A percentile compares a stretch with the other conserved stretches of the same genome.
Conservation (phyloP, 1,140 invertebrate genomes). For the Samia ricini region DNA sequence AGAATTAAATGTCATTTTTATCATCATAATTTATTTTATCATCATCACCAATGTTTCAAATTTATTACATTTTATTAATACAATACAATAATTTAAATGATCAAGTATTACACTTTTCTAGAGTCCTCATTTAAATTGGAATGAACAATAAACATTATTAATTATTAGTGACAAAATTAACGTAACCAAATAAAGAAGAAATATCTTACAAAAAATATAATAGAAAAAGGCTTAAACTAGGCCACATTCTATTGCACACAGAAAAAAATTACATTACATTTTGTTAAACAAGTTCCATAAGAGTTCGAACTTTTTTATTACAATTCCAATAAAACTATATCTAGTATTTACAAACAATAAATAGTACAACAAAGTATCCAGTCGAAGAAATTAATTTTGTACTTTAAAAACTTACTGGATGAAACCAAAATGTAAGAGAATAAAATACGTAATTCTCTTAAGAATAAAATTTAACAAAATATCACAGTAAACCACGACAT, state of each 20-base stretch:
- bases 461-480: constrained; percentile 77
- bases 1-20: constrained; percentile 26
- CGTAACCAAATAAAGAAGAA: constrained; percentile 63
- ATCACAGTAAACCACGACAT: constrained; percentile 76
- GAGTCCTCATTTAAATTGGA: constrained; percentile 74
- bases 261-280: constrained; percentile 35
- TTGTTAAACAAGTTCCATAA: constrained; percentile 26
- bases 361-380: constrained; percentile 68
- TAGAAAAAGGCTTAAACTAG: constrained; percentile 46
- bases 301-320: constrained; percentile 39
- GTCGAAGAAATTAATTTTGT: constrained; percentile 39
- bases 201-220: constrained; percentile 64
- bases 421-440: constrained; percentile 45
- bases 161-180: constrained; percentile 73
- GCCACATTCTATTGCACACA: constrained; percentile 70
- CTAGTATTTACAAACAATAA: constrained; percentile 74
- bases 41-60: constrained; percentile 74
- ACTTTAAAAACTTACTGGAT: constrained; percentile 41
- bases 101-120: constrained; percentile 69
- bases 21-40: constrained; percentile 75
- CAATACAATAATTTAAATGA: constrained; percentile 77
- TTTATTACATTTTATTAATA: constrained; percentile 75
- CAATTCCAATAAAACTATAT: constrained; percentile 32
- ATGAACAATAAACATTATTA: constrained; percentile 75
- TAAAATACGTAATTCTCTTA: constrained; percentile 53